A percentile compares a stretch with the other conserved stretches of the same genome.
phyloP scores from a whole-genome alignment of 2,888 invertebrate genomes.

The Lepidocyrtoides sp. region DNA sequence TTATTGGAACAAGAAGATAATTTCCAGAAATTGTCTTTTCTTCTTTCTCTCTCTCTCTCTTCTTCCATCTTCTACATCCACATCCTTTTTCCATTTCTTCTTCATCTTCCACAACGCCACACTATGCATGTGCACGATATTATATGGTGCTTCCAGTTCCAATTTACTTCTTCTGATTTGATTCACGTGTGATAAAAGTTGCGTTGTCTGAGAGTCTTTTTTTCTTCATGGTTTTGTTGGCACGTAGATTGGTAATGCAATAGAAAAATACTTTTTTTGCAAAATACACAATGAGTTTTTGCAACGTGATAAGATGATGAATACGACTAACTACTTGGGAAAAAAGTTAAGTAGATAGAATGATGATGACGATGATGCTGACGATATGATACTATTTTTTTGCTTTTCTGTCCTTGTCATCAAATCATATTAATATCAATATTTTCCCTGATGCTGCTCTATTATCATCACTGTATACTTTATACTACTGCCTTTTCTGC shows the following conservation, averaged over 20 bases:
- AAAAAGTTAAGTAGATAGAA: background rate
- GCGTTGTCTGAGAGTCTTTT: background rate
- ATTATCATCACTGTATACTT: background rate
- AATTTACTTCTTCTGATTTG: constrained; percentile 60
- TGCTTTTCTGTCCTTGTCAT: background rate
- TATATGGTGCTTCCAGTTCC: constrained; percentile 13
- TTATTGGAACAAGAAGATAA: constrained; percentile 77
- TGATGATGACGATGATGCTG: too few species aligned
- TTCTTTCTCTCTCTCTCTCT: background rate
- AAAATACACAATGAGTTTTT: constrained; percentile 51
- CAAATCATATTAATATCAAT: constrained; percentile 34
- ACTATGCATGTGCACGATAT: too few species aligned
- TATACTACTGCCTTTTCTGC: constrained; percentile 32
- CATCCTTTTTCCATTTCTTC: background rate
- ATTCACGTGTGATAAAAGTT: constrained; percentile 64
- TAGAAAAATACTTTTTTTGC: background rate
- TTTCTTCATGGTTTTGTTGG: constrained; percentile 4
- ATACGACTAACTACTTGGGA: background rate
- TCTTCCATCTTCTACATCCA: background rate
- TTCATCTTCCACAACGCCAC: background rate
- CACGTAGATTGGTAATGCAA: constrained; percentile 12
- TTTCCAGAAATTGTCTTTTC: constrained; percentile 71
- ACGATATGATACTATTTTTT: background rate
- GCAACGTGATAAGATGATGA: constrained; percentile 47
- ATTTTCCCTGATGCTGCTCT: background rate